Conservation (phyloP, 2,113 vertebrate species). For the Phalacrocorax carbo region DNA sequence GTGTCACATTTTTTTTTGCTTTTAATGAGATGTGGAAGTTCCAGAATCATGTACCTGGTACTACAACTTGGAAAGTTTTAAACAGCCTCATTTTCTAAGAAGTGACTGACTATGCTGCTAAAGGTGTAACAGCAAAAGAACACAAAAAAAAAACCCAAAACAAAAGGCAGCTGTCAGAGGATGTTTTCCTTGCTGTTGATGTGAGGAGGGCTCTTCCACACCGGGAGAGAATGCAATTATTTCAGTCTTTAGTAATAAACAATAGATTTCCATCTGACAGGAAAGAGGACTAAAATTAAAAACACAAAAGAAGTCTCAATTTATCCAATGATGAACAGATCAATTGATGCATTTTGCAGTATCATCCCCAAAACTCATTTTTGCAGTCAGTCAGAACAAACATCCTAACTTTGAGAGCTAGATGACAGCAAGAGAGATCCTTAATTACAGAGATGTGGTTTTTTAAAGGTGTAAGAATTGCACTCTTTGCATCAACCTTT, state of each 20-base stretch:
- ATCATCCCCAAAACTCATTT: neutral
- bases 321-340: neutral
- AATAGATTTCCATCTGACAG: neutral
- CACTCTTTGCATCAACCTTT: neutral
- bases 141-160: neutral
- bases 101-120: neutral
- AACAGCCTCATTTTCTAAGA: neutral
- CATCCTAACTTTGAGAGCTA: neutral
- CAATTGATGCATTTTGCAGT: neutral
- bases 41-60: neutral
- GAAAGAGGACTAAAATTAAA: neutral
- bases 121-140: neutral
- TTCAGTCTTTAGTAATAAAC: neutral
- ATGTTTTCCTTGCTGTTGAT: neutral
- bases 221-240: neutral
- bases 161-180: neutral
- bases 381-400: neutral
- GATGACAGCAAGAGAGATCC: neutral
- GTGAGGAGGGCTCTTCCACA: neutral
- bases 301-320: neutral
- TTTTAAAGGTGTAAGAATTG: neutral
- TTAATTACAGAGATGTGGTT: neutral
- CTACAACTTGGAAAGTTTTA: neutral
- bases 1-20: neutral
- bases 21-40: fast-evolving